Base-by-base conservation (phyloP, 2,888 invertebrate genomes). In the Stenichneumon culpator region DNA sequence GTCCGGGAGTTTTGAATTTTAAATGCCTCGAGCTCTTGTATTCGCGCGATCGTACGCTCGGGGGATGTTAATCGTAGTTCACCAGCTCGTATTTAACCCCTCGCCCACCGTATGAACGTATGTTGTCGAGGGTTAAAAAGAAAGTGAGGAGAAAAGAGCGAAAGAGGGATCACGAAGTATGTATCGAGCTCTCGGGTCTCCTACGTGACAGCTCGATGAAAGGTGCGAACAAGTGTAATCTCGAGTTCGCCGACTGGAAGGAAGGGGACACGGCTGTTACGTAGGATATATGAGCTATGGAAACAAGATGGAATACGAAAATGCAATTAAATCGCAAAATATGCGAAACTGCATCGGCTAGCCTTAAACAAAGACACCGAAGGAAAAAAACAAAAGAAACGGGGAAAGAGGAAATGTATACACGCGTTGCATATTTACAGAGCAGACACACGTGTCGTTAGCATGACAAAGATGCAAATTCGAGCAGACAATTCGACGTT, bases 251-350 rank as follows among this genome's bases (percentile, higher is more conserved):
- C 74, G 47, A 28, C 32, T n/a, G 44, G 22, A 47, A 47, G 44
- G 16, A 47, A 14, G 44, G 44, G 14, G 36, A 5, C 9, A 0
- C 44, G 22, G 11, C 52, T 19, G 70, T 19, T 22, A 79, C n/a
- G 60, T 47, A 19, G 36, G 54, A 82, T 36, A 57, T 44, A 63
- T 67, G 84, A 79, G 69, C 72, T 9, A 63, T 63, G 67, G 47
- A 87, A 86, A 86, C 86, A 87, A 84, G 75, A 65, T 52, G 88
- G 92, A 92, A 92, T 93, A 91, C 92, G 92, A 90, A 92, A 93
- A 93, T 93, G 93, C 94, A 94, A 94, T 94, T 94, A 94, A 93
- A 90, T 91, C 89, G 90, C 32, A 90, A 93, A 92, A 93, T 93
- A 93, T 92, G 93, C 93, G 90, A 89, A 88, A 89, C 88, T 79